A percentile compares a stretch with the other conserved stretches of the same genome.
Evolutionary conservation across 2,113 vertebrate species (phyloP).

Genomic region (Gnathonemus echidnorhynchus): DNA sequence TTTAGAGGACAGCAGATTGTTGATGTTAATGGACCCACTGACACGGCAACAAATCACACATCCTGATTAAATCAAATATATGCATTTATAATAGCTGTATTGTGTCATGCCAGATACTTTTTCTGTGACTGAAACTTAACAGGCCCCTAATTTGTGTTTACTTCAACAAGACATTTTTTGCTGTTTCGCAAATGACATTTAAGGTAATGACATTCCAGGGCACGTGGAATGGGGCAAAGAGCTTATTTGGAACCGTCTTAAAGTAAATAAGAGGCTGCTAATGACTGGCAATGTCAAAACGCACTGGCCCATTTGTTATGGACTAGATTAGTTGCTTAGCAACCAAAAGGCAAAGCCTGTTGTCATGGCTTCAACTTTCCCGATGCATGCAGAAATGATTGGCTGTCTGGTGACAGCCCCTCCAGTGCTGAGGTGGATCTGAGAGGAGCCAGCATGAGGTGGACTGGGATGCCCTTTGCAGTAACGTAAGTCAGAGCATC

Average conservation of each 20-base stretch:
- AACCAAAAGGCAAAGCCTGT: slow-evolving; percentile 50
- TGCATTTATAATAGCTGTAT: background rate
- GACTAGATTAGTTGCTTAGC: slow-evolving; percentile 57
- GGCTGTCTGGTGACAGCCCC: slow-evolving; percentile 31
- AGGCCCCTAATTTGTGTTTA: background rate
- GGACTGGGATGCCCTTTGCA: background rate
- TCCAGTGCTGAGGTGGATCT: slow-evolving; percentile 2
- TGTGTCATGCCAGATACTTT: background rate
- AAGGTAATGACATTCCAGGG: slow-evolving; percentile 7
- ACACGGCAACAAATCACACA: background rate
- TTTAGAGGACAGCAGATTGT: background rate
- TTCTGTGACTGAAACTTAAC: background rate
- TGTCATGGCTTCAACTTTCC: slow-evolving; percentile 47
- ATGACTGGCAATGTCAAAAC: slow-evolving; percentile 44
- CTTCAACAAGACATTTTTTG: background rate
- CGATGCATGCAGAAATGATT: slow-evolving; percentile 34
- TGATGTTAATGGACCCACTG: background rate
- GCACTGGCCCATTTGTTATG: slow-evolving; percentile 31
- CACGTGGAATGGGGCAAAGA: slow-evolving; percentile 17
- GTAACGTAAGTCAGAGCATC: background rate
- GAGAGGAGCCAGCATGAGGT: background rate
- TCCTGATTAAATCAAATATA: background rate
- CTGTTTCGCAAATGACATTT: background rate
- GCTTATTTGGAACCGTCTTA: slow-evolving; percentile 20
- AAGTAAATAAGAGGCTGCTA: slow-evolving; percentile 36